A percentile compares a stretch with the other conserved stretches of the same genome.
Conservation (phyloP, 1,140 invertebrate genomes). For the Drosophila azteca region DNA sequence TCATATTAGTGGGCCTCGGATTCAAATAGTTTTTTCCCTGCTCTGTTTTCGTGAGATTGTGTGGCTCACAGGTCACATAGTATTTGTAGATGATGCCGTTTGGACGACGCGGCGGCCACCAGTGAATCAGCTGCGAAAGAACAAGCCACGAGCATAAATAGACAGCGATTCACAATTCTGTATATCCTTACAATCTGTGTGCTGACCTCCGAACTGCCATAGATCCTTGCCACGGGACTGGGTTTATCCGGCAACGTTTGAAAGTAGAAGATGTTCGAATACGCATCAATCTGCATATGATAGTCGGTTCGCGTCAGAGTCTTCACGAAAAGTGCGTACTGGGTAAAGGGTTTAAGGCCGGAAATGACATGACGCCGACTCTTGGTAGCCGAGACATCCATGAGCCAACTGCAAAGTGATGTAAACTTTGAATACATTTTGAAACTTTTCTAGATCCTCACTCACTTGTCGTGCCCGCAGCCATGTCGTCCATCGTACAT, state of each 20-base stretch:
- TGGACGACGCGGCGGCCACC: constrained; percentile 74
- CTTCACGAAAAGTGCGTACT: constrained; percentile 95
- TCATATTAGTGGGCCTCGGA: background rate
- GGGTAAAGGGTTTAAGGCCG: constrained; percentile 91
- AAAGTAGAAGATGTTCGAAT: constrained; percentile 92
- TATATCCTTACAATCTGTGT: constrained; percentile 56
- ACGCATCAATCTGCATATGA: constrained; percentile 89
- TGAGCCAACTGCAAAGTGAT: constrained; percentile 75
- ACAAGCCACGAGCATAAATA: background rate
- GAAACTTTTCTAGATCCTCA: background rate
- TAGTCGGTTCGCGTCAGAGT: constrained; percentile 90
- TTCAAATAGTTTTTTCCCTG: constrained; percentile 43
- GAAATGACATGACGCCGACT: constrained; percentile 85
- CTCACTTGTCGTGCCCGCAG: constrained; percentile 87
- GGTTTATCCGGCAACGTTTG: constrained; percentile 85
- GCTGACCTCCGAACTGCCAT: constrained; percentile 38
- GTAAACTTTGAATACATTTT: background rate
- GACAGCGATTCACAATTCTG: background rate
- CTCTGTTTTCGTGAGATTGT: constrained; percentile 40
- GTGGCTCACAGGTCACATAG: constrained; percentile 42
- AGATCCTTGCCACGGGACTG: constrained; percentile 57
- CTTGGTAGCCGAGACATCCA: constrained; percentile 68
- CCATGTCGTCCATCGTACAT: constrained; percentile 92
- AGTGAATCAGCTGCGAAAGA: constrained; percentile 49
- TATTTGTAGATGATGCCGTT: constrained; percentile 69